Percentiles rank a stretch among this genome's conserved stretches.
phyloP scores from a whole-genome alignment of 1,140 invertebrate species.

The Dreissena rostriformis region DNA sequence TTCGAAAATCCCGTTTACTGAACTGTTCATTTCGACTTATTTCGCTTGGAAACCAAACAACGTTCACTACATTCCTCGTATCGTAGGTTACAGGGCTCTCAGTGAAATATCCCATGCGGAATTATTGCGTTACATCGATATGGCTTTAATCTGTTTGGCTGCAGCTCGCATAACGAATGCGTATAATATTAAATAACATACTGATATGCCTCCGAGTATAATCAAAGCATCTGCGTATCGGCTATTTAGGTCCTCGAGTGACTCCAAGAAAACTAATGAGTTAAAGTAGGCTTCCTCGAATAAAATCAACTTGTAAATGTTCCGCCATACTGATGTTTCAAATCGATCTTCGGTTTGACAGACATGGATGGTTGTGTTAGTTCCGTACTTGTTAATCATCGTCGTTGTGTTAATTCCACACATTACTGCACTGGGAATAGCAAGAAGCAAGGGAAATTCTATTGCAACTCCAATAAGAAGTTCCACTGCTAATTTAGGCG shows the following conservation, averaged over 20 bases:
- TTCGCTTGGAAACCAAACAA: too few species aligned
- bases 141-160: slow-evolving; percentile 24
- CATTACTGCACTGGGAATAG: slow-evolving; percentile 30
- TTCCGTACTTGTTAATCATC: slow-evolving; percentile 13
- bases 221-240: too few species aligned
- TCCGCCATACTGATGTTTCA: slow-evolving; percentile 4
- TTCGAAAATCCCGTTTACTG: neutral
- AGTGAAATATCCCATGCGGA: slow-evolving; percentile 11
- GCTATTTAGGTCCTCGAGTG: too few species aligned
- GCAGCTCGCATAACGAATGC: slow-evolving; percentile 40
- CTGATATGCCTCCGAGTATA: slow-evolving; percentile 20
- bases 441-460: slow-evolving; percentile 4
- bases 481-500: slow-evolving; percentile 7
- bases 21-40: neutral
- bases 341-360: slow-evolving; percentile 40
- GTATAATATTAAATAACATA: slow-evolving; percentile 15
- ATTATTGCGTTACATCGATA: slow-evolving; percentile 6
- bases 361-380: slow-evolving; percentile 9
- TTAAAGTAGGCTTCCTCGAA: too few species aligned
- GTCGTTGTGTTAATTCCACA: slow-evolving; percentile 26
- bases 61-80: neutral
- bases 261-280: too few species aligned
- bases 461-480: slow-evolving; percentile 25
- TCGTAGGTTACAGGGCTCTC: neutral
- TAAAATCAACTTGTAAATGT: slow-evolving; percentile 24